Evolutionary conservation across 1,140 invertebrate species (phyloP).

Genomic region (Diuraphis noxia): DNA sequence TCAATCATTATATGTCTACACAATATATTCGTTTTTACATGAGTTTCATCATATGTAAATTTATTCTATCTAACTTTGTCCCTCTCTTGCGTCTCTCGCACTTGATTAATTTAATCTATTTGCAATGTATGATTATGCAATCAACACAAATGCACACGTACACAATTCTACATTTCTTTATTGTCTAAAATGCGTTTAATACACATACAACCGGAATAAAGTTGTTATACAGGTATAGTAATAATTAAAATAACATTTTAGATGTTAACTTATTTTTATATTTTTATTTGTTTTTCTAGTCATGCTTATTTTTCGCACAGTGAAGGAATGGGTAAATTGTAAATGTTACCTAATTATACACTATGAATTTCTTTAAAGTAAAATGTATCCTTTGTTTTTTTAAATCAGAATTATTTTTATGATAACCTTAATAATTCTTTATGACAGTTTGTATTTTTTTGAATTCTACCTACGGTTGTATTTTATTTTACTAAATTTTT

Average conservation of each 20-base stretch:
- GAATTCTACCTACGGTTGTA: too few species aligned
- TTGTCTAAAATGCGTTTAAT: background rate
- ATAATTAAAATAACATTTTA: background rate
- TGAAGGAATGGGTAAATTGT: background rate
- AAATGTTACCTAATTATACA: background rate
- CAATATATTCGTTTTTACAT: background rate
- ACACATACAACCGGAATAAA: background rate
- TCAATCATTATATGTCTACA: background rate
- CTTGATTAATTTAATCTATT: background rate
- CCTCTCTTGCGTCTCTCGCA: background rate
- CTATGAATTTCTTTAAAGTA: background rate
- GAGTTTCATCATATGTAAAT: slow-evolving; percentile 12
- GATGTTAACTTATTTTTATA: too few species aligned
- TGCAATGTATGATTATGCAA: slow-evolving; percentile 29
- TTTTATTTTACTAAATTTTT: too few species aligned
- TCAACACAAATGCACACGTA: slow-evolving; percentile 24
- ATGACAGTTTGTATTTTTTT: too few species aligned
- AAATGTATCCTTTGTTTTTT: background rate
- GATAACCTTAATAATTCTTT: too few species aligned
- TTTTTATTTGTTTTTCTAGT: background rate
- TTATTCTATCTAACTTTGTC: background rate
- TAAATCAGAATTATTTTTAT: background rate
- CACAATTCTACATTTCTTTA: background rate
- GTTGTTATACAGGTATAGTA: background rate
- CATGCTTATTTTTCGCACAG: too few species aligned